Conservation (phyloP, 2,113 vertebrate species). For the Tauraco erythrolophus region DNA sequence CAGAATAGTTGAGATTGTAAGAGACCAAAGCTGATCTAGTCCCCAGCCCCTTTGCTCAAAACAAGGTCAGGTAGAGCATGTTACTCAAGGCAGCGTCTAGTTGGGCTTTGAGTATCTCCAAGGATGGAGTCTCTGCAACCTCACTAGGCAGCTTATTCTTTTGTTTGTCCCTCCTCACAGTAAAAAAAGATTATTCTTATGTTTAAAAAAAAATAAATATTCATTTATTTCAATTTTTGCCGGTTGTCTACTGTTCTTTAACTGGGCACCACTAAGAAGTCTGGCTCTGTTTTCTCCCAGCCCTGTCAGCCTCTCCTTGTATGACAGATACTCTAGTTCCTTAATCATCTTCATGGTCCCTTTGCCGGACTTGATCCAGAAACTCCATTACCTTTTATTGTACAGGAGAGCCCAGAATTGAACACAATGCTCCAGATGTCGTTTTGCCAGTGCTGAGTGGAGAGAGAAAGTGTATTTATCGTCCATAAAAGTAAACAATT, state of each 20-base stretch:
- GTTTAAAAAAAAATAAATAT: not conserved
- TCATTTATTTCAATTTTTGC: not conserved
- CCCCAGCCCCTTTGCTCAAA: not conserved
- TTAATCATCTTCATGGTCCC: not conserved
- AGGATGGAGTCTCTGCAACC: not conserved
- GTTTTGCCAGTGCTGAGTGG: not conserved
- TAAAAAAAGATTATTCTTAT: not conserved
- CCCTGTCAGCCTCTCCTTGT: not conserved
- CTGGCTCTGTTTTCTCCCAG: not conserved
- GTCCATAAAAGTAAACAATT: not conserved
- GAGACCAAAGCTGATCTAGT: not conserved
- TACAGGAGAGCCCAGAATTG: not conserved
- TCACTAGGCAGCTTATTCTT: not conserved
- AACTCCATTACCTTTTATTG: not conserved
- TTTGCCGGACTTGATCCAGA: not conserved
- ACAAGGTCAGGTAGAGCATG: not conserved
- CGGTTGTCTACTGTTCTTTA: not conserved
- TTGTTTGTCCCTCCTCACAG: not conserved
- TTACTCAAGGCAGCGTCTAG: not conserved
- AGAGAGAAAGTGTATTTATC: not conserved
- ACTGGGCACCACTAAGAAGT: not conserved
- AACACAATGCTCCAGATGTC: not conserved
- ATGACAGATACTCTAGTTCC: not conserved
- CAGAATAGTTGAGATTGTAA: not conserved
- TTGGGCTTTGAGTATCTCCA: not conserved